Evolutionary conservation across 2,888 invertebrate genomes (phyloP).

Genomic region (Eupithecia subfuscata): DNA sequence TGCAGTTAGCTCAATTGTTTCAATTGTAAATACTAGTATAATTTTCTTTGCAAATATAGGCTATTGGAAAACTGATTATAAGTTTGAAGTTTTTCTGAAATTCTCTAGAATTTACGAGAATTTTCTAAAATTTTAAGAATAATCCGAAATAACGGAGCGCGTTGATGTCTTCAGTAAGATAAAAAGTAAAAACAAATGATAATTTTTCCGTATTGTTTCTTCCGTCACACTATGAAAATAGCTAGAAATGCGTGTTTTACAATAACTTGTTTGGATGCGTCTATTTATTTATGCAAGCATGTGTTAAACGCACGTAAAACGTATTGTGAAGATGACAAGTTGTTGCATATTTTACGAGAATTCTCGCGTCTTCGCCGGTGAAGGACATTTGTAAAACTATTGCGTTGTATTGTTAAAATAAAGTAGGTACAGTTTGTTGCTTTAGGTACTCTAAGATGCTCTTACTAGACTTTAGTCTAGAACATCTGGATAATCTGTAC

Average conservation of each 20-base stretch:
- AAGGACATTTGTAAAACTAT: conserved; percentile 26
- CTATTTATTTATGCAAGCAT: not conserved
- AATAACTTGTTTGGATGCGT: not conserved
- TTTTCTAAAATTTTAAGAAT: not conserved
- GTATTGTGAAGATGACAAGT: conserved; percentile 25
- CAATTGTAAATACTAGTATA: too few relatives aligned
- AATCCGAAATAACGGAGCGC: not conserved
- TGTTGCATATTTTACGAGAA: conserved; percentile 41
- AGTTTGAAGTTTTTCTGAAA: not conserved
- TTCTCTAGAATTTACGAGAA: not conserved
- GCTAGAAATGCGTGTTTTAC: not conserved
- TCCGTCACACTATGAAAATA: not conserved
- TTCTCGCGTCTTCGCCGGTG: conserved; percentile 42
- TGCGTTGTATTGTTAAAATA: not conserved
- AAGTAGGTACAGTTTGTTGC: not conserved
- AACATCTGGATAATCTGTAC: not conserved
- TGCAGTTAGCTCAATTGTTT: too few relatives aligned
- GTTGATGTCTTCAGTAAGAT: not conserved
- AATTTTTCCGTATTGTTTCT: not conserved
- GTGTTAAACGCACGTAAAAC: conserved; percentile 7
- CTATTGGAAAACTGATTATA: too few relatives aligned
- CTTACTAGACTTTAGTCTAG: not conserved
- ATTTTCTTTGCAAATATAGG: too few relatives aligned
- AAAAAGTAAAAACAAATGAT: not conserved
- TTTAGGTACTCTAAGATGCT: not conserved